Percentiles rank a stretch among this genome's conserved stretches.
Evolutionary conservation across 2,888 invertebrate genomes (phyloP).

Genomic region (Eulithis testata): DNA sequence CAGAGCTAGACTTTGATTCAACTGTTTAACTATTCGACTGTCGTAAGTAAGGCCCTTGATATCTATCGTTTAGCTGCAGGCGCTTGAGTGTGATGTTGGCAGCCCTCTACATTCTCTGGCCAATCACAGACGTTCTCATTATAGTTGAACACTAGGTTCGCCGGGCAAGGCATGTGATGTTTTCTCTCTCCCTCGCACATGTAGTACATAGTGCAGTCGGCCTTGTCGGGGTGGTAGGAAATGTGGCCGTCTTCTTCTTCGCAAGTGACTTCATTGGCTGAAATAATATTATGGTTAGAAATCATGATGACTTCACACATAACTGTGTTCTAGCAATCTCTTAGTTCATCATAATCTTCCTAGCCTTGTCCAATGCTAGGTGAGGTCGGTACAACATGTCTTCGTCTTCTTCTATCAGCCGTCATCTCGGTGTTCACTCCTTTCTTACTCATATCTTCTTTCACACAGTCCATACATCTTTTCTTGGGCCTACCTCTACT

Average conservation of each 20-base stretch:
- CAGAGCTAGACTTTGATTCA: no score
- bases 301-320: background rate
- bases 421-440: no score
- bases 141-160: constrained; percentile 95
- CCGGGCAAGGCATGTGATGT: constrained; percentile 98
- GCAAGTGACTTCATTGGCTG: constrained; percentile 94
- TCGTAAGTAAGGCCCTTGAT: no score
- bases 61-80: constrained; percentile 76
- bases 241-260: constrained; percentile 98
- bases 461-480: no score
- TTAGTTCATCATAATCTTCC: no score
- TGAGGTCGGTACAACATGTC: no score
- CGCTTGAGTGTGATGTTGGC: constrained; percentile 83
- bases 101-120: constrained; percentile 97
- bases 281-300: constrained; percentile 34
- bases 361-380: no score
- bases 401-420: no score
- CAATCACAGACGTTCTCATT: constrained; percentile 98
- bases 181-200: constrained; percentile 98
- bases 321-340: background rate
- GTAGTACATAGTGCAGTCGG: constrained; percentile 96
- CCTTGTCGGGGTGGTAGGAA: constrained; percentile 95
- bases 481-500: no score
- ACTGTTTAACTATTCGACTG: no score
- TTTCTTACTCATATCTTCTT: no score